A percentile compares a stretch with the other conserved stretches of the same genome.
Conservation (phyloP, 2,888 invertebrate species). For the Protonemura montana region DNA sequence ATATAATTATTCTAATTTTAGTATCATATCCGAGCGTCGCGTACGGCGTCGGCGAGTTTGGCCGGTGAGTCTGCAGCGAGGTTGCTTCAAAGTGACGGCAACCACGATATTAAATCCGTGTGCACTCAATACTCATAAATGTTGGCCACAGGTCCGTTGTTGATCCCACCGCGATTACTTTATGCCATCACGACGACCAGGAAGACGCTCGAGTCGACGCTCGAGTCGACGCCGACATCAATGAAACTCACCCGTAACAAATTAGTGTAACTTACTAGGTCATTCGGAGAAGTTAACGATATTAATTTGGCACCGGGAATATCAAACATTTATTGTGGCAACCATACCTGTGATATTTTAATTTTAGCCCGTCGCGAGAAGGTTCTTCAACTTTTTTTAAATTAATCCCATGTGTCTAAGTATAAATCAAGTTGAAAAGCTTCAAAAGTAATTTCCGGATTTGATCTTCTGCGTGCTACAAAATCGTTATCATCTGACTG, state of each 20-base stretch:
- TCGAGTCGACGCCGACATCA: neutral
- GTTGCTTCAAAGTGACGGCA: neutral
- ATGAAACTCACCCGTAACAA: constrained; percentile 12
- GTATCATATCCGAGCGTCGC: constrained; percentile 5
- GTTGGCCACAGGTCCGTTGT: neutral
- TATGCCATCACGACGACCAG: neutral
- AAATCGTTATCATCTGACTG: neutral
- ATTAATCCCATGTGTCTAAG: neutral
- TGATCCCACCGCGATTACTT: neutral
- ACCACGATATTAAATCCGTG: neutral
- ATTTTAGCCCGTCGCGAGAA: neutral
- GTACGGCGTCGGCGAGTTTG: constrained; percentile 1
- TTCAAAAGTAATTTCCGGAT: neutral
- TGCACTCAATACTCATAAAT: neutral
- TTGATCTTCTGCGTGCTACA: neutral
- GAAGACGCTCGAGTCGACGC: neutral
- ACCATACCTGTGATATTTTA: neutral
- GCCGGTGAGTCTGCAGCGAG: neutral
- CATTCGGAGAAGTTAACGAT: neutral
- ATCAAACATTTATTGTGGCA: neutral
- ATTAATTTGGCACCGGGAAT: neutral
- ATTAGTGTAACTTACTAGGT: neutral
- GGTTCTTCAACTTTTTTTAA: neutral
- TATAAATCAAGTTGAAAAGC: neutral
- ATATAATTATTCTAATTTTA: constrained; percentile 12